Base-by-base conservation (phyloP, 2,113 vertebrate species). In the Telmatochromis brachygnathus region DNA sequence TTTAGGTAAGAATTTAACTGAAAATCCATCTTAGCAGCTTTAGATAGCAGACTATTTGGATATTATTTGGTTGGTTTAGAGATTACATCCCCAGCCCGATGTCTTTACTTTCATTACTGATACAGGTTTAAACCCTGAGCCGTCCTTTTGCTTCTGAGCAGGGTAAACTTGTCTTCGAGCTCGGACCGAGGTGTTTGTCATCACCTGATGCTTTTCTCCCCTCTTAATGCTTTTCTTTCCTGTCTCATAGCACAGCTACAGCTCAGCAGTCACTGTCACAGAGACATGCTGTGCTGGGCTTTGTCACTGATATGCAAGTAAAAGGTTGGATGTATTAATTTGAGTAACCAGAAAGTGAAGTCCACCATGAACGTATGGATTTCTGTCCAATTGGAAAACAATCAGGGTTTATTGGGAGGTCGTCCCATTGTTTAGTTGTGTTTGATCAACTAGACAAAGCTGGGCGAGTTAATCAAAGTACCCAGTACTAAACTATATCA, bases 291-390 rank as follows among this genome's bases (percentile, higher is more conserved):
- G 85, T 87, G 53, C 73, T 83, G 77, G 35, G 19, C 33, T 86
- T 86, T 88, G 75, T 91, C 82, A 79, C 53, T 91, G 79, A 87
- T 80, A 53, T 15, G 14, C 54, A 49, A 84, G 54, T 77, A 19
- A 39, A 85, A 81, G 83, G 30, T 84, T 81, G 55, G 42, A 84
- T 68, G 68, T 0, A 30, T 87, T 53, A 51, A 62, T 62, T 65
- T 79, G 15, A 83, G 68, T 55, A 0, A 56, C 56, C 21, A 42
- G 7, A 56, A 68, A 1, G 0, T 19, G 0, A 19, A 49, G 42
- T 86, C 51, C 49, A 62, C 65, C 17, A 11, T 42, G 23, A 86
- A 82, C 1, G 5, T 45, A 45, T 82, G 79, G 14, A 37, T 35
- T 35, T 51, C 14, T 51, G 11, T 49, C 49, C 26, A 54, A 51